A percentile compares a stretch with the other conserved stretches of the same genome.
Evolutionary conservation across 2,113 vertebrate species (phyloP).

Genomic region (Nycticryphes semicollaris): DNA sequence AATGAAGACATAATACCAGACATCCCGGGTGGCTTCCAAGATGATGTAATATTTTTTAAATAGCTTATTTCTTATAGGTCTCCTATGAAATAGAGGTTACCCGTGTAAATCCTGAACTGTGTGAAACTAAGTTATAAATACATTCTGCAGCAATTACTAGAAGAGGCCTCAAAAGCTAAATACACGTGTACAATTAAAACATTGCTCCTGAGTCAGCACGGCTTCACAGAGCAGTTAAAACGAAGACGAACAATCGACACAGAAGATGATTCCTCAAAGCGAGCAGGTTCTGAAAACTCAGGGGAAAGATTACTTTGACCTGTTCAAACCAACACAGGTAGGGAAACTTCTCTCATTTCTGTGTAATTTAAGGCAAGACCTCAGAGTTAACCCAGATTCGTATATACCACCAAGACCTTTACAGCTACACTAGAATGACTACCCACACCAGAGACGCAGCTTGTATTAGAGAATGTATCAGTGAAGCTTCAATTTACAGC

Average conservation of each 20-base stretch:
- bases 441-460: background rate
- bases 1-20: constrained; percentile 17
- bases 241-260: background rate
- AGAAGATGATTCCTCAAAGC: background rate
- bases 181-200: background rate
- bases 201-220: background rate
- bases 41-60: background rate
- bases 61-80: constrained; percentile 17
- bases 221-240: background rate
- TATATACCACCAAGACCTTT: background rate
- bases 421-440: background rate
- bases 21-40: background rate
- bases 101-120: background rate
- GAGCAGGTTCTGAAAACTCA: background rate
- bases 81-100: constrained; percentile 26
- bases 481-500: background rate
- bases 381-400: background rate
- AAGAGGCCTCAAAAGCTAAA: background rate
- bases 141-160: background rate
- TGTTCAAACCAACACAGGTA: background rate
- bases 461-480: accelerated
- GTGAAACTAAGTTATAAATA: background rate
- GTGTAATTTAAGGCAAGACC: background rate
- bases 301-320: background rate
- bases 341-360: background rate